Evolutionary conservation across 2,888 invertebrate species (phyloP).

Genomic region (Epirrhoe alternata): DNA sequence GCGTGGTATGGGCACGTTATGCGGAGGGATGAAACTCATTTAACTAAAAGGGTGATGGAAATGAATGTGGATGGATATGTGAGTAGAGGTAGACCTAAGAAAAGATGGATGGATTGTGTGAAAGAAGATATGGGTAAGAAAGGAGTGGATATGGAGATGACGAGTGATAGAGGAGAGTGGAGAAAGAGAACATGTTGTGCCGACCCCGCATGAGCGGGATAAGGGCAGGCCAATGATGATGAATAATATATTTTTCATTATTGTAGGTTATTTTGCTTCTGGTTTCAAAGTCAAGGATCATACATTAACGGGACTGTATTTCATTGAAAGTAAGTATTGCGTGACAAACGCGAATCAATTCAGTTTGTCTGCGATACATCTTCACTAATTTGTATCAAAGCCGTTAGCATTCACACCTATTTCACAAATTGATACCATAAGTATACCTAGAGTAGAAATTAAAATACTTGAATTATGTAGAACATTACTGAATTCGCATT

Average conservation of each 20-base stretch:
- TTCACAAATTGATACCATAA: background rate
- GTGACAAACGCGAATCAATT: conserved; percentile 22
- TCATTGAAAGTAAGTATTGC: conserved; percentile 19
- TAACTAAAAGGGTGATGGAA: no score
- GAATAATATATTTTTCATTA: background rate
- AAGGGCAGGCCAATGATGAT: no score
- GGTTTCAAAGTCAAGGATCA: background rate
- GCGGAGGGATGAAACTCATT: no score
- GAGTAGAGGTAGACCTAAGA: no score
- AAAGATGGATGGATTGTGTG: no score
- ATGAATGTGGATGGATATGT: no score
- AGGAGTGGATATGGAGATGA: no score
- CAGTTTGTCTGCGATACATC: background rate
- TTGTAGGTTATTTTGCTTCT: background rate
- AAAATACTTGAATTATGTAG: conserved; percentile 5
- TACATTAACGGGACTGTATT: background rate
- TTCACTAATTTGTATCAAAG: conserved; percentile 12
- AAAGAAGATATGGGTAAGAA: no score
- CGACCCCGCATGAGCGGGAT: no score
- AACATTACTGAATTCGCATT: conserved; percentile 15
- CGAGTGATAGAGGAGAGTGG: no score
- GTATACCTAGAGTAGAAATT: background rate
- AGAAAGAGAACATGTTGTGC: no score
- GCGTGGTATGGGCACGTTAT: no score
- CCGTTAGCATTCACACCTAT: background rate